Evolutionary conservation across 1,140 invertebrate species (phyloP).

Genomic region (Zeugodacus cucurbitae): DNA sequence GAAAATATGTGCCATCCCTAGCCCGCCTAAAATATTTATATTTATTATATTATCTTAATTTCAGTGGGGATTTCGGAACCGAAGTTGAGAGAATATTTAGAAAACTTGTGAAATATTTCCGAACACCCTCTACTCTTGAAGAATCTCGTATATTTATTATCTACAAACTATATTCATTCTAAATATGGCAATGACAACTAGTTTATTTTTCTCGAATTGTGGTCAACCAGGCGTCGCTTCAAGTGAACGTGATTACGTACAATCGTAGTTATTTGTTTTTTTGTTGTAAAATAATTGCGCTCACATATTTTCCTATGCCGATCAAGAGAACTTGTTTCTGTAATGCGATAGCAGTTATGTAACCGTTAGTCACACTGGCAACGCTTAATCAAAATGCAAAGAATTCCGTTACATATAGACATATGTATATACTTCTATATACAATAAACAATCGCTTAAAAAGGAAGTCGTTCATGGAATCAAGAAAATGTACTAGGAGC

Average conservation of each 20-base stretch:
- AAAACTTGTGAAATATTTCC: too few relatives aligned
- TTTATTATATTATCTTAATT: too few relatives aligned
- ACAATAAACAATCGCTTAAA: too few relatives aligned
- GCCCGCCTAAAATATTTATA: too few relatives aligned
- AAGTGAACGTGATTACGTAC: neutral
- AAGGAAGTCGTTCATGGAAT: too few relatives aligned
- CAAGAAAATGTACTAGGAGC: neutral
- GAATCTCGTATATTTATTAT: too few relatives aligned
- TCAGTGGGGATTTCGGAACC: too few relatives aligned
- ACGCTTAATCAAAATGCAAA: neutral
- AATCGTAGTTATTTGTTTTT: neutral
- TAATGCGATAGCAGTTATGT: slow-evolving; percentile 15
- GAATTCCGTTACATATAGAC: neutral
- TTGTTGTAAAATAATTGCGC: neutral
- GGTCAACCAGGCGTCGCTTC: neutral
- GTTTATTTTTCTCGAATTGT: neutral
- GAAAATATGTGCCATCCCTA: too few relatives aligned
- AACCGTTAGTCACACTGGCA: neutral
- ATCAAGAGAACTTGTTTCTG: neutral
- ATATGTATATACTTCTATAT: neutral
- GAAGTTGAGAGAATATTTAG: too few relatives aligned
- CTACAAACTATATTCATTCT: too few relatives aligned
- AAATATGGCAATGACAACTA: neutral
- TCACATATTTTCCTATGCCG: neutral
- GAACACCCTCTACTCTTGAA: too few relatives aligned